Evolutionary conservation across 2,113 vertebrate species (phyloP).

Genomic region (Neolamprologus tretocephalus): DNA sequence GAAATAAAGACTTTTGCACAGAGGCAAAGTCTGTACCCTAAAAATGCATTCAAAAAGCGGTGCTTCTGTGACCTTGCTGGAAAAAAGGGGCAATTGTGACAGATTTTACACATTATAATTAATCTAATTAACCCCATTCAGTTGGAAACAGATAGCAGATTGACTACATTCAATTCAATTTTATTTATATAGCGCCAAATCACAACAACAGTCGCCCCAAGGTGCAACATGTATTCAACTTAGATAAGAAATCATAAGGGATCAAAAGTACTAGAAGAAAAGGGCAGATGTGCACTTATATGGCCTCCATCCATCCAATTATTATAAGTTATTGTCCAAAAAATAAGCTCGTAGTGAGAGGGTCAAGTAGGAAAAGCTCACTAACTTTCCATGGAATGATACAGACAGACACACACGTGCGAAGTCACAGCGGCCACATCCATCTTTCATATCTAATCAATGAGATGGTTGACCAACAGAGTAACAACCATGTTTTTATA

Average conservation of each 20-base stretch:
- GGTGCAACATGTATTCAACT: not conserved
- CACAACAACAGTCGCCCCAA: accelerated
- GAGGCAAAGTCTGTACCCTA: not conserved
- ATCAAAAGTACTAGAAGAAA: accelerated
- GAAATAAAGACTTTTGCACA: not conserved
- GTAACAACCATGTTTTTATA: not conserved
- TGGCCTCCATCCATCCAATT: not conserved
- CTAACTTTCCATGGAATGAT: not conserved
- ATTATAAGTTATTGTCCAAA: not conserved
- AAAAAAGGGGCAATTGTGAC: not conserved
- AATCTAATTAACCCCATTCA: not conserved
- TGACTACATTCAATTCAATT: not conserved
- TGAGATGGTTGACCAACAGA: accelerated
- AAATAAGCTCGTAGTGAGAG: accelerated
- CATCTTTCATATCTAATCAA: not conserved
- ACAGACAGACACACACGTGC: not conserved
- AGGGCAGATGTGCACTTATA: accelerated
- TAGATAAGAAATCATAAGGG: accelerated
- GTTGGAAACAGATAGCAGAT: not conserved
- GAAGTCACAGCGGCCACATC: not conserved
- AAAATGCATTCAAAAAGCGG: not conserved
- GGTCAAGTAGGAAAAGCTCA: not conserved
- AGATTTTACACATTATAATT: not conserved
- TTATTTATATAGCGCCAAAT: accelerated
- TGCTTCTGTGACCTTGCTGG: not conserved